Evolutionary conservation across 2,113 vertebrate species (phyloP), one percentile per base, ranked within the genome.

Genomic region (Tretioscincus oriximinensis): DNA sequence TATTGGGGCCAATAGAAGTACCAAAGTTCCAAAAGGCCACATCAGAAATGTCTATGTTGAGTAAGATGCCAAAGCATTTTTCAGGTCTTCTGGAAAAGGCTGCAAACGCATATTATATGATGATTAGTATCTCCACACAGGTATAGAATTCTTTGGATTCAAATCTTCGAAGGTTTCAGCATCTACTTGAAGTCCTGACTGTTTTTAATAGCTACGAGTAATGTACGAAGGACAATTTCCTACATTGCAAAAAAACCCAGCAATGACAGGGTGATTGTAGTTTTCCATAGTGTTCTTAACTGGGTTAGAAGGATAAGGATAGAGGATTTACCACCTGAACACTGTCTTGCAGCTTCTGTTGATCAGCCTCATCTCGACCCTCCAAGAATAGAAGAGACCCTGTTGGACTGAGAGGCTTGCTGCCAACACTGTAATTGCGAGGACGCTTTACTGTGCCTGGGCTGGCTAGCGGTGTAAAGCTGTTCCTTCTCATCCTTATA

Each of bases 401-500:
- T 77, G 94, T 94, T 81, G 95, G 96, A 24, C 94, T 92, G 92
- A 94, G 97, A 82, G 97, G 97, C 84, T 95, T 94, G 95, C 97
- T 99, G 90, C 97, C 98, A 41, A 96, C 95, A 87, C 98, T 98
- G 97, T 97, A 97, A 92, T 98, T 98, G 89, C 97, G 93, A 24
- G 96, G 97, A 66, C 97, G 97, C 94, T 96, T 96, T 90, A 96
- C 91, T 89, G 94, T 95, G 94, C 97, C 97, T 79, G 95, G 95
- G 94, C 97, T 97, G 95, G 97, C 97, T 94, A 98, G 93, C 26
- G 97, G 98, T 14, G 97, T 98, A 90, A 98, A 97, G 96, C 98
- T 99, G 97, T 97, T 99, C 92, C 98, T 96, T 88, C 98, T 96
- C 87, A 96, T 96, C 93, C 96, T 96, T 84, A 95, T 89, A 74